phyloP scores from a whole-genome alignment of 2,797 vertebrate genomes.

The Novumbra hubbsi region DNA sequence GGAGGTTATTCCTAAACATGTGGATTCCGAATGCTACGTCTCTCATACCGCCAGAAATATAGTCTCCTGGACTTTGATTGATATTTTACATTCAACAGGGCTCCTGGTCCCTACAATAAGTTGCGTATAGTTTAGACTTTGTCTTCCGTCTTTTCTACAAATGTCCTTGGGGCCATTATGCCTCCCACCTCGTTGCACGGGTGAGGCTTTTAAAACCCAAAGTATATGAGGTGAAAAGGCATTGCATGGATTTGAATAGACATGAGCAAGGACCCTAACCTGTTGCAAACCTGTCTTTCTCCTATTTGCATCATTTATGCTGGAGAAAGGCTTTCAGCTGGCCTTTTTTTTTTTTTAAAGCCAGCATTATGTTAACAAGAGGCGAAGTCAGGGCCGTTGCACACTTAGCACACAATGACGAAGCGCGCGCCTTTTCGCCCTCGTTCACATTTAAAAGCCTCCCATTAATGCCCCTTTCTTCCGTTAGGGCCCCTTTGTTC shows the following conservation, averaged over 20 bases:
- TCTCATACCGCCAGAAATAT: conserved; percentile 54
- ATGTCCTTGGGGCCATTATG: conserved; percentile 58
- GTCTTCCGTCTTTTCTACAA: conserved; percentile 59
- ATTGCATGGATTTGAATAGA: conserved; percentile 45
- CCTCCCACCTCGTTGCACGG: conserved; percentile 59
- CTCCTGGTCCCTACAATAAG: conserved; percentile 65
- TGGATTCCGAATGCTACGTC: conserved; percentile 48
- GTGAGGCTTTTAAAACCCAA: conserved; percentile 68
- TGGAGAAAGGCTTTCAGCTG: conserved; percentile 65
- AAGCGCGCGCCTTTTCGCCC: conserved; percentile 51
- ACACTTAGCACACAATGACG: conserved; percentile 52
- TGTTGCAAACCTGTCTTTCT: conserved; percentile 51
- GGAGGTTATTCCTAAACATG: conserved; percentile 19
- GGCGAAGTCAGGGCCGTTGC: conserved; percentile 39
- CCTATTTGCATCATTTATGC: conserved; percentile 74
- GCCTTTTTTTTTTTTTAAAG: conserved; percentile 47
- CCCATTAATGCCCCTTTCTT: conserved; percentile 62
- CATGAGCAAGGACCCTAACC: conserved; percentile 48
- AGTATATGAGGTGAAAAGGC: conserved; percentile 27
- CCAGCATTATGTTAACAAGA: conserved; percentile 74
- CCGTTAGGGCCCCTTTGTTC: conserved; percentile 11
- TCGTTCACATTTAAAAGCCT: conserved; percentile 45
- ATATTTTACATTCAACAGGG: conserved; percentile 53
- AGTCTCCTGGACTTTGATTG: conserved; percentile 49
- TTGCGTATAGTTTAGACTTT: conserved; percentile 66